Percentiles rank a stretch among this genome's conserved stretches.
Evolutionary conservation across 2,797 vertebrate genomes (phyloP).

Genomic region (Macropodus opercularis): DNA sequence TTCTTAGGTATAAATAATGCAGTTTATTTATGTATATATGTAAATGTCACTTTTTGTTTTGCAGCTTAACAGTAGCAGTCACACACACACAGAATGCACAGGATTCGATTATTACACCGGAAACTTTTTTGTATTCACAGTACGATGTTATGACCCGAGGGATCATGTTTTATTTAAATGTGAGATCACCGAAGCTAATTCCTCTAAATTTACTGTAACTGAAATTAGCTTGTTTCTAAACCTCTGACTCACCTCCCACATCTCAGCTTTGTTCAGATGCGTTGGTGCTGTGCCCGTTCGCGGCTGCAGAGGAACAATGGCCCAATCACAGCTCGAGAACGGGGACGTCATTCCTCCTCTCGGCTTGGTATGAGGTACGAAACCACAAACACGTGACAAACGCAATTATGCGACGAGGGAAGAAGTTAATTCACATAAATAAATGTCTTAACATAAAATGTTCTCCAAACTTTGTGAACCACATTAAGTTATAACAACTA

Average conservation of each 20-base stretch:
- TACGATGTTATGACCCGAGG: background rate
- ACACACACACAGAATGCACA: background rate
- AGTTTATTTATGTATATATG: background rate
- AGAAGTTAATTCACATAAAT: too few species aligned
- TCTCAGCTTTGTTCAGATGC: background rate
- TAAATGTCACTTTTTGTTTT: background rate
- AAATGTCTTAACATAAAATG: too few species aligned
- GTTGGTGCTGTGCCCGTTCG: background rate
- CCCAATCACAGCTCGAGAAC: conserved; percentile 3
- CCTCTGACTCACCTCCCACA: background rate
- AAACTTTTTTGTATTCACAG: background rate
- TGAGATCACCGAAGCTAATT: background rate
- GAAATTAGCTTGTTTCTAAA: background rate
- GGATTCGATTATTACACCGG: background rate
- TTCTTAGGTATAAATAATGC: too few species aligned
- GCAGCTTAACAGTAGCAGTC: background rate
- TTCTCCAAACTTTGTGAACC: background rate
- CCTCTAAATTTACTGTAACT: background rate
- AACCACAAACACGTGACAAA: too few species aligned
- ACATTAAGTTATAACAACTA: background rate
- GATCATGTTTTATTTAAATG: background rate
- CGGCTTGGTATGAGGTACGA: background rate
- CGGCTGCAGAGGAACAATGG: background rate
- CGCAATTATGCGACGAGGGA: too few species aligned
- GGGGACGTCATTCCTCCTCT: background rate